phyloP scores from a whole-genome alignment of 2,113 vertebrate genomes.

The Charadrius vociferus region DNA sequence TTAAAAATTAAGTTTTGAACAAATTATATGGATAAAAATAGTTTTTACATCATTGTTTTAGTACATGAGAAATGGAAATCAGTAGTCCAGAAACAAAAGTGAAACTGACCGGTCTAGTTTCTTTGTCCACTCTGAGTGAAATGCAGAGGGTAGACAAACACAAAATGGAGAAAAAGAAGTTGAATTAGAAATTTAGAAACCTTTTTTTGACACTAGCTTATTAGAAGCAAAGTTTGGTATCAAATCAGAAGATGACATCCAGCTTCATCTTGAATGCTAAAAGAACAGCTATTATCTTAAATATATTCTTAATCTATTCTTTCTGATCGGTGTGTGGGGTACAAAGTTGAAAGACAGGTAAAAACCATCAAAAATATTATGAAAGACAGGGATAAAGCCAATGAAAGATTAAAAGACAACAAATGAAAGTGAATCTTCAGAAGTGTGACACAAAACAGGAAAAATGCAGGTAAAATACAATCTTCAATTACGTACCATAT shows the following conservation, averaged over 20 bases:
- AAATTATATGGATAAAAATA: not conserved
- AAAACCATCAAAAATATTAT: not conserved
- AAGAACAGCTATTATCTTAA: not conserved
- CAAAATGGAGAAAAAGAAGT: not conserved
- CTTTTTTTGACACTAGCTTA: not conserved
- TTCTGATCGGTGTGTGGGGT: not conserved
- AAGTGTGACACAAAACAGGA: not conserved
- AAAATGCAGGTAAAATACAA: not conserved
- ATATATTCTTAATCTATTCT: not conserved
- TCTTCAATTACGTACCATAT: conserved; percentile 85
- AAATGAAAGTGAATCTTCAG: not conserved
- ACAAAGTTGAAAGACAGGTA: not conserved
- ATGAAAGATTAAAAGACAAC: not conserved
- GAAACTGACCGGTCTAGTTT: conserved; percentile 25
- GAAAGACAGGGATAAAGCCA: not conserved
- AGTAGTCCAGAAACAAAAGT: not conserved
- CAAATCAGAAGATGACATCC: not conserved
- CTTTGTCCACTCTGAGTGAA: conserved; percentile 38
- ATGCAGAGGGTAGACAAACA: conserved; percentile 14
- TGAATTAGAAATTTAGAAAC: not conserved
- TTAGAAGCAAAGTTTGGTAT: not conserved
- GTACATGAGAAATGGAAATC: not conserved
- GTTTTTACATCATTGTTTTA: not conserved
- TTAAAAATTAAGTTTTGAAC: not conserved
- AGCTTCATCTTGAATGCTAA: not conserved